phyloP scores from a whole-genome alignment of 1,140 invertebrate species.

The Polypedilum vanderplanki region DNA sequence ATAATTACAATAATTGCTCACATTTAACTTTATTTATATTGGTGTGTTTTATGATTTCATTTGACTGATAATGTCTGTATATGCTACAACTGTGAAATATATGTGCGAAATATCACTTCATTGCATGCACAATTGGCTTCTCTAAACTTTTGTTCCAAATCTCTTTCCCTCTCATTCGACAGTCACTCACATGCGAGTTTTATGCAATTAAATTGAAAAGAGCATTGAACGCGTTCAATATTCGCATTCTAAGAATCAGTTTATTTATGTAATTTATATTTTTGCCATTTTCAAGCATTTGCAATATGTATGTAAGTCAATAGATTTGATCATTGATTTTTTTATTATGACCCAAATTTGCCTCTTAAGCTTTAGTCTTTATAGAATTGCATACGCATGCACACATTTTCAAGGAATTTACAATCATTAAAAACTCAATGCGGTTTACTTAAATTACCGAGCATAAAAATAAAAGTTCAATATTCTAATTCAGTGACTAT shows the following conservation, averaged over 20 bases:
- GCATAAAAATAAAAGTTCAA: too few species aligned
- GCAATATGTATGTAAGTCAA: too few species aligned
- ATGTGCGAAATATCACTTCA: background rate
- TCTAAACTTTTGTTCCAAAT: constrained; percentile 10
- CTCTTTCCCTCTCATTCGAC: too few species aligned
- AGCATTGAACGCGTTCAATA: background rate
- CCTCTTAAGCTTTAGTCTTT: too few species aligned
- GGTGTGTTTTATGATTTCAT: background rate
- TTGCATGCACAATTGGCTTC: background rate
- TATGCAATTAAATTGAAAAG: constrained; percentile 14
- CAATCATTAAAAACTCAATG: too few species aligned
- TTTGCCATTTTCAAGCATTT: background rate
- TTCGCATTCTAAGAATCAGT: background rate
- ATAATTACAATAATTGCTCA: constrained; percentile 19
- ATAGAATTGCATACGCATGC: too few species aligned
- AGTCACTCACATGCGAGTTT: background rate
- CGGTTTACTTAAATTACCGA: too few species aligned
- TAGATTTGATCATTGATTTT: too few species aligned
- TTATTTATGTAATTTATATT: constrained; percentile 14
- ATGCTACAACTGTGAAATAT: background rate
- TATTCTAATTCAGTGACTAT: too few species aligned
- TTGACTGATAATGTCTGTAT: background rate
- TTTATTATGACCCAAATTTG: too few species aligned
- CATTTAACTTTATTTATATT: background rate
- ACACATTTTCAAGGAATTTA: too few species aligned